Percentiles rank a stretch among this genome's conserved stretches.
Conservation (phyloP, 1,140 invertebrate genomes). For the Drosophila equinoxialis region DNA sequence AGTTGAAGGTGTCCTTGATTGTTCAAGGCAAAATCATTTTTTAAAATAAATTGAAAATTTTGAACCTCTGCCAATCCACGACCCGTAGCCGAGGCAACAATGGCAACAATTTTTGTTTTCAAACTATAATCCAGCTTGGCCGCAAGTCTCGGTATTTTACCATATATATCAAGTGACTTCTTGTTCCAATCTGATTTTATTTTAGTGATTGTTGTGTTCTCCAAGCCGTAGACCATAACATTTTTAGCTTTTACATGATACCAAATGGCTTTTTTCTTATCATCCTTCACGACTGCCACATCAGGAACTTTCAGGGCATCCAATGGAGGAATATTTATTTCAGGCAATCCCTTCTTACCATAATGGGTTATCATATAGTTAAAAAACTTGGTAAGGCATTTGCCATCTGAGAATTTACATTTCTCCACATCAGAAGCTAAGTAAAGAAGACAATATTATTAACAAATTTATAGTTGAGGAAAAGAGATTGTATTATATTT, state of each 20-base stretch:
- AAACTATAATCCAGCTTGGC: background rate
- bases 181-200: background rate
- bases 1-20: background rate
- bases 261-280: background rate
- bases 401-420: background rate
- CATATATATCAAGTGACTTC: background rate
- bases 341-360: background rate
- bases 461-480: background rate
- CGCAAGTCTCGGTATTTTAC: background rate
- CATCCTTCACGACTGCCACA: background rate
- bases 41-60: conserved; percentile 5
- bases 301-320: background rate
- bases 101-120: background rate
- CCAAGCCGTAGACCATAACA: background rate
- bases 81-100: background rate
- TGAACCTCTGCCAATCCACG: background rate
- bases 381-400: background rate
- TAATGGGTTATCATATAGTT: conserved; percentile 5
- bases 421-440: conserved; percentile 7
- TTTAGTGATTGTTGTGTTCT: conserved; percentile 3
- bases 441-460: background rate
- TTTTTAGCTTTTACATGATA: conserved; percentile 1
- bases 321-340: background rate
- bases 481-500: background rate
- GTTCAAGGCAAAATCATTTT: background rate